A percentile compares a stretch with the other conserved stretches of the same genome.
Conservation (phyloP, 2,797 vertebrate species). For the Falco peregrinus region DNA sequence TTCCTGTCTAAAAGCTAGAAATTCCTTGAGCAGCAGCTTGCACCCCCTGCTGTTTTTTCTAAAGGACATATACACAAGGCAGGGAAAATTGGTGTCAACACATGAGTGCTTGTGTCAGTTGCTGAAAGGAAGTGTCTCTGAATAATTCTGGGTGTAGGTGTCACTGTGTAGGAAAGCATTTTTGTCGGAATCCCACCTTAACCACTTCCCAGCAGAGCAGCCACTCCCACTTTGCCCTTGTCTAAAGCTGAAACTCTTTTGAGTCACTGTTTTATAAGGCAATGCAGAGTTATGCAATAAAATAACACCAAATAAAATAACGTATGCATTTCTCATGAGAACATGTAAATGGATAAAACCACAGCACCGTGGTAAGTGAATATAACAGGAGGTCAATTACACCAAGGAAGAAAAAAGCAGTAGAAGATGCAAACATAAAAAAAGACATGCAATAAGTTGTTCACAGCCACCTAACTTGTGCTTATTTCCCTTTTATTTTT, state of each 20-base stretch:
- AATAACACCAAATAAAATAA: background rate
- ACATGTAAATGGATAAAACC: background rate
- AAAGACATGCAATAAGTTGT: background rate
- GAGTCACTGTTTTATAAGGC: background rate
- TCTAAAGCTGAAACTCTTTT: background rate
- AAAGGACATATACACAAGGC: background rate
- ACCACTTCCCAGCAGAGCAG: background rate
- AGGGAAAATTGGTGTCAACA: background rate
- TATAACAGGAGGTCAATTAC: background rate
- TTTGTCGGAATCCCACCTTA: background rate
- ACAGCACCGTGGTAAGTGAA: background rate
- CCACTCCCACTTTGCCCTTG: background rate
- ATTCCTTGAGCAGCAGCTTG: background rate
- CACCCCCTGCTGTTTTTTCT: background rate
- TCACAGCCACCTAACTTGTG: background rate
- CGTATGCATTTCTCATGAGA: background rate
- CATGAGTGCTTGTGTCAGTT: background rate
- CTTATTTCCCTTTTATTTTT: background rate
- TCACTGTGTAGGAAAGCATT: background rate
- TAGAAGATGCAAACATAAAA: background rate
- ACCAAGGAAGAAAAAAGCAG: background rate
- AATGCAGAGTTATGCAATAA: background rate
- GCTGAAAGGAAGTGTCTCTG: background rate
- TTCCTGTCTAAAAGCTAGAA: background rate
- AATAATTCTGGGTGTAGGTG: background rate